Base-by-base conservation (phyloP, 2,113 vertebrate species). In the Gila orcuttii region DNA sequence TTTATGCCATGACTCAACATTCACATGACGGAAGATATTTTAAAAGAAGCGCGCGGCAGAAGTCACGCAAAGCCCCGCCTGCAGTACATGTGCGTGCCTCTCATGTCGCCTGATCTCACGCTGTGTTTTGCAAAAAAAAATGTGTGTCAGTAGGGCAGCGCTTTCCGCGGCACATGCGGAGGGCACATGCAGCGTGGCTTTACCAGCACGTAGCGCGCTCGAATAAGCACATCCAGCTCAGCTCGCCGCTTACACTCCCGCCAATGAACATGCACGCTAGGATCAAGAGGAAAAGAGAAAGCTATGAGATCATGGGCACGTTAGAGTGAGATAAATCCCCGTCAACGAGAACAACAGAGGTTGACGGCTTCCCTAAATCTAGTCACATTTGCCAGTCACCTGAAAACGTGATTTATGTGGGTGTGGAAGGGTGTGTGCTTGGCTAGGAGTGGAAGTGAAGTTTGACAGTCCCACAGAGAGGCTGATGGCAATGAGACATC, bases 71-170 rank as follows among this genome's bases (percentile, higher is more conserved):
- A 94, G 94, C 93, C 93, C 93, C 93, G 93, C 95, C 95, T 86
- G 71, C 89, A 83, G 89, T 92, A 90, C 94, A 95, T 91, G 95
- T 95, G 95, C 91, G 75, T 50, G 60, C 88, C 89, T 86, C 89
- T 74, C 73, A 60, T 88, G 90, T 87, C 87, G 80, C 25, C 68
- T 86, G 86, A 80, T 82, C 90, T 64, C 94, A 87, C 90, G 92
- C 92, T 84, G 28, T 83, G 28, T 83, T 95, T 94, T 95, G 93
- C 92, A 57, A 9, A 42, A 95, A 95, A 94, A 95, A 94, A 95
- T 95, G 94, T 96, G 94, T 96, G 95, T 96, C 95, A 95, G 94
- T 96, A 91, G 95, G 93, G 77, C 95, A 95, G 90, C 89, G 89
- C 92, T 90, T 85, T 89, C 71, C 80, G 19, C 88, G 57, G 93